Evolutionary conservation across 2,888 invertebrate species (phyloP).

Genomic region (Tachina fera): DNA sequence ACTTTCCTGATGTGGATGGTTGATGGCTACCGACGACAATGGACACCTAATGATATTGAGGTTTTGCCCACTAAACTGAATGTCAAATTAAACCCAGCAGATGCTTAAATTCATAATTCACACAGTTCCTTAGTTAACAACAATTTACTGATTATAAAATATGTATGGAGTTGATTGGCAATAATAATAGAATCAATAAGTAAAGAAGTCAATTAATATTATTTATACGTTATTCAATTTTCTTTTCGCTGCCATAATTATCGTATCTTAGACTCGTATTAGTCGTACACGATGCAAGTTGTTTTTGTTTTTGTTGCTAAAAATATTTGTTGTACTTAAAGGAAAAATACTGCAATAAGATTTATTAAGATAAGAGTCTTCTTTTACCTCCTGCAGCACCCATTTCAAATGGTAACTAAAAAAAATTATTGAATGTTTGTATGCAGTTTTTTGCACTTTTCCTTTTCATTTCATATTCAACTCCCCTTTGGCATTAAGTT

Average conservation of each 20-base stretch:
- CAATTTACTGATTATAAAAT: slow-evolving; percentile 19
- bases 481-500: slow-evolving; percentile 52
- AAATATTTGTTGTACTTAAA: neutral
- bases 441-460: slow-evolving; percentile 57
- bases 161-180: slow-evolving; percentile 38
- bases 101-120: slow-evolving; percentile 40
- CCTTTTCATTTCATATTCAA: slow-evolving; percentile 22
- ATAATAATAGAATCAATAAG: slow-evolving; percentile 15
- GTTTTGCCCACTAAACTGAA: slow-evolving; percentile 65
- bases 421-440: neutral
- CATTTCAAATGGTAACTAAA: slow-evolving; percentile 22
- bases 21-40: slow-evolving; percentile 38
- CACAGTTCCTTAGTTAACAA: neutral
- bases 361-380: neutral
- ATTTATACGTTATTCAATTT: slow-evolving; percentile 52
- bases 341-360: neutral
- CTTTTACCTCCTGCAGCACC: slow-evolving; percentile 57
- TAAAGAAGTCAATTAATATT: slow-evolving; percentile 17
- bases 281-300: neutral
- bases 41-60: slow-evolving; percentile 67
- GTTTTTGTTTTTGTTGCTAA: neutral
- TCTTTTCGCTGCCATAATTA: slow-evolving; percentile 10
- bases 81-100: slow-evolving; percentile 68
- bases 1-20: slow-evolving; percentile 16
- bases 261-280: neutral